These are phyloP conservation scores for Cordilura impudica DNA, from an alignment of 2,888 invertebrate genomes.

Conservation along the genomic window DNA sequence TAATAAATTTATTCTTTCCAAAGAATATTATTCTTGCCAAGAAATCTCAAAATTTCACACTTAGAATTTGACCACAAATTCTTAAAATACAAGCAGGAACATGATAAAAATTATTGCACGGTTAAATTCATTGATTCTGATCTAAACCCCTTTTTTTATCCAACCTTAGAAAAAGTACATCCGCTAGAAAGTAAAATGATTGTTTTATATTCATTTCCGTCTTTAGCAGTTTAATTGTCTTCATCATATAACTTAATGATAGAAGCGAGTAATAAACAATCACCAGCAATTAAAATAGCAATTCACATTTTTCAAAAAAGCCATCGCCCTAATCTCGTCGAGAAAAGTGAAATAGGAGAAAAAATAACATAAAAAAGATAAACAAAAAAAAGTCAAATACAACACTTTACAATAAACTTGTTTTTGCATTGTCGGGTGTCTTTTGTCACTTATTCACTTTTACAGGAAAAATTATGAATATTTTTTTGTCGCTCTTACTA, in stretches of 20 bases:
- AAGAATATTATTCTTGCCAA: too few relatives aligned
- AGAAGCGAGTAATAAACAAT: slow-evolving; percentile 55
- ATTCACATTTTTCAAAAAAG: slow-evolving; percentile 59
- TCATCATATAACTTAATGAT: slow-evolving; percentile 52
- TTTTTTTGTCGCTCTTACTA: slow-evolving; percentile 10
- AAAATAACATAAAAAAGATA: neutral
- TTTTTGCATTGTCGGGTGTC: slow-evolving; percentile 34
- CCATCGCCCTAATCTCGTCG: slow-evolving; percentile 39
- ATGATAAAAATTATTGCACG: too few relatives aligned
- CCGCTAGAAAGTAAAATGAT: slow-evolving; percentile 42
- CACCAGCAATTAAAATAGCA: slow-evolving; percentile 64
- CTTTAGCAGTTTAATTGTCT: slow-evolving; percentile 43
- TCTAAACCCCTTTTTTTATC: too few relatives aligned
- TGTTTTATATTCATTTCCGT: slow-evolving; percentile 21
- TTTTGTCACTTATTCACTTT: slow-evolving; percentile 52
- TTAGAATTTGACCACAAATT: too few relatives aligned
- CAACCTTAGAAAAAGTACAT: too few relatives aligned
- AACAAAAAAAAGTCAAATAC: slow-evolving; percentile 48
- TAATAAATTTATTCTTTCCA: too few relatives aligned
- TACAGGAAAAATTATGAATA: slow-evolving; percentile 49
- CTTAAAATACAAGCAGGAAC: too few relatives aligned
- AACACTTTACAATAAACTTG: slow-evolving; percentile 49
- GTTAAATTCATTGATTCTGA: too few relatives aligned
- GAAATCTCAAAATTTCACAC: too few relatives aligned
- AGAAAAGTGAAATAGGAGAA: slow-evolving; percentile 17